phyloP scores from a whole-genome alignment of 2,888 invertebrate genomes.

The Cosmia pyralina region DNA sequence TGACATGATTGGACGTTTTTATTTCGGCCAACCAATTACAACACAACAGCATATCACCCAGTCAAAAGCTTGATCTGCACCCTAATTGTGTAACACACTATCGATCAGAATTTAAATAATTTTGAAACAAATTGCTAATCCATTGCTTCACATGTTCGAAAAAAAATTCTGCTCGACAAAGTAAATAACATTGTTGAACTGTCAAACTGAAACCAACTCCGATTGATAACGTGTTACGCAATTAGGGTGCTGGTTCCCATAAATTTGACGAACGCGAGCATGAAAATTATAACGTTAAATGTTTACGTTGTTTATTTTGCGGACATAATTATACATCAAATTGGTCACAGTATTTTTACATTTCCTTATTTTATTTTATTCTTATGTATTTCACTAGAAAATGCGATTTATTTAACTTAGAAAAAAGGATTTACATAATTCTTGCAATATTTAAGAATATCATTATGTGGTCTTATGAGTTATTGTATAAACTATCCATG shows the following conservation, averaged over 20 bases:
- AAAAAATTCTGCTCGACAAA: no score
- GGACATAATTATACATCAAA: constrained; percentile 41
- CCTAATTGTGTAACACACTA: no score
- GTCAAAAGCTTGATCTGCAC: no score
- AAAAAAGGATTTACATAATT: constrained; percentile 3
- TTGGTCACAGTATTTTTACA: constrained; percentile 16
- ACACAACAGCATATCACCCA: not conserved
- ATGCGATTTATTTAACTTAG: constrained; percentile 22
- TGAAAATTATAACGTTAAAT: not conserved
- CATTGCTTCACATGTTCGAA: no score
- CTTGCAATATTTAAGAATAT: constrained; percentile 29
- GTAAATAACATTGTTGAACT: no score
- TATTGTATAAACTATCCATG: constrained; percentile 27
- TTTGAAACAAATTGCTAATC: no score
- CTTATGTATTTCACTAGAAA: constrained; percentile 30
- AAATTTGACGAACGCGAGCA: not conserved
- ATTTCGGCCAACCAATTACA: not conserved
- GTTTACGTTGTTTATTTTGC: constrained; percentile 15
- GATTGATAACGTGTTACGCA: no score
- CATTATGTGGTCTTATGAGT: constrained; percentile 26
- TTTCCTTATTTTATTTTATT: constrained; percentile 30
- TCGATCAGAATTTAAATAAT: no score
- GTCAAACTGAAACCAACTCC: no score
- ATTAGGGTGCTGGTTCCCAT: no score
- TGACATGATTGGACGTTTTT: no score